phyloP scores from a whole-genome alignment of 2,113 vertebrate genomes.

The Noturus placidus region DNA sequence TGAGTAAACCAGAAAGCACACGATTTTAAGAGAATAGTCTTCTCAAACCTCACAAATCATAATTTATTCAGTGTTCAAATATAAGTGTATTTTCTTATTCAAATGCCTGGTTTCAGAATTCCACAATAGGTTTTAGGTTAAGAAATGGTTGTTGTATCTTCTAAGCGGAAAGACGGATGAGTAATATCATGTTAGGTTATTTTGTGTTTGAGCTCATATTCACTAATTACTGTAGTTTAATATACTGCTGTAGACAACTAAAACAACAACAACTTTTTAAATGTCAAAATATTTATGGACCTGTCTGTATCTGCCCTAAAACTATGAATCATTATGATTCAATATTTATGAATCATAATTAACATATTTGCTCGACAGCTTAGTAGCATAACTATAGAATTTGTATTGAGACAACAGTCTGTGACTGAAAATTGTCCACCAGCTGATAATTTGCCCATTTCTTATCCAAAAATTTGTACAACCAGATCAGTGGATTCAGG shows the following conservation, averaged over 20 bases:
- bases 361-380: too few relatives aligned
- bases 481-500: neutral
- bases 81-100: neutral
- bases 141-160: neutral
- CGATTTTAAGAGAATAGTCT: neutral
- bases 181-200: neutral
- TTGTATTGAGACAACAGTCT: neutral
- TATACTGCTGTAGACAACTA: too few relatives aligned
- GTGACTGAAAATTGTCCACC: neutral
- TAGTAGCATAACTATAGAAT: too few relatives aligned
- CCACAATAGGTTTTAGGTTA: neutral
- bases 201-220: neutral
- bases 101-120: neutral
- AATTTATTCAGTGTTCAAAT: neutral
- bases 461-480: too few relatives aligned
- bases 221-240: neutral
- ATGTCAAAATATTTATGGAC: too few relatives aligned
- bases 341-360: too few relatives aligned
- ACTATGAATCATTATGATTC: too few relatives aligned
- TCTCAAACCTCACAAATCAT: neutral
- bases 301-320: too few relatives aligned
- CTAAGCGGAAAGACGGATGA: neutral
- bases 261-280: too few relatives aligned
- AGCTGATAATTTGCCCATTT: too few relatives aligned
- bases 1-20: neutral